Evolutionary conservation across 2,113 vertebrate genomes (phyloP).

Genomic region (Hipposideros armiger): DNA sequence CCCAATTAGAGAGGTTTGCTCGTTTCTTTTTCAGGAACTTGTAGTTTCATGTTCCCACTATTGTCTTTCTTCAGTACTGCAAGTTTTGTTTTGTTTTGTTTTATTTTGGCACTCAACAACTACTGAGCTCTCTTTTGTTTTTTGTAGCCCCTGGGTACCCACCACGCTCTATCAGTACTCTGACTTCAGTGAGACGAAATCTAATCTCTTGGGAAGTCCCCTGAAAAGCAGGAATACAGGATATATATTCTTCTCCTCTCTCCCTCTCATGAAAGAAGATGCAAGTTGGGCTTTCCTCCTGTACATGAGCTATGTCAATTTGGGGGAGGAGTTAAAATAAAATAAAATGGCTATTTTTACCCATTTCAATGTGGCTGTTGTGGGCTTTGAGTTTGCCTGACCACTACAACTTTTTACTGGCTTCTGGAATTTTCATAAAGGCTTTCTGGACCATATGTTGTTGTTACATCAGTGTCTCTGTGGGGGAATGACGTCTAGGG

Average conservation of each 20-base stretch:
- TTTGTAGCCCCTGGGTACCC: neutral
- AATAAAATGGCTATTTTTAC: neutral
- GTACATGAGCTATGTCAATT: neutral
- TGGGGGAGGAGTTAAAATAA: neutral
- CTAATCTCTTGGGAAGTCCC: neutral
- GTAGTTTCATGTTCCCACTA: neutral
- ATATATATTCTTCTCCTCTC: neutral
- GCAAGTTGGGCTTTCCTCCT: neutral
- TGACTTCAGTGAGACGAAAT: neutral
- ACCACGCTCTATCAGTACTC: neutral
- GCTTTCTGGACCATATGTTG: neutral
- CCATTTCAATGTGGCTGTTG: neutral
- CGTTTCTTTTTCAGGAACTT: neutral
- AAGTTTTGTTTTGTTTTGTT: neutral
- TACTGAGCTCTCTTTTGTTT: neutral
- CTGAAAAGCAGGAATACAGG: neutral
- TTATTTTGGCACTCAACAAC: neutral
- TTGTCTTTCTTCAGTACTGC: neutral
- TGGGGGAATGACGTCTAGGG: neutral
- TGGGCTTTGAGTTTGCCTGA: neutral
- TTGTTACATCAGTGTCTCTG: neutral
- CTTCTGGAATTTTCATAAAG: neutral
- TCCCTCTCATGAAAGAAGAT: neutral
- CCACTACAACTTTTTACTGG: neutral
- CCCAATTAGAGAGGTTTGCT: neutral